phyloP scores from a whole-genome alignment of 2,888 invertebrate genomes.

The Phlogophora meticulosa region DNA sequence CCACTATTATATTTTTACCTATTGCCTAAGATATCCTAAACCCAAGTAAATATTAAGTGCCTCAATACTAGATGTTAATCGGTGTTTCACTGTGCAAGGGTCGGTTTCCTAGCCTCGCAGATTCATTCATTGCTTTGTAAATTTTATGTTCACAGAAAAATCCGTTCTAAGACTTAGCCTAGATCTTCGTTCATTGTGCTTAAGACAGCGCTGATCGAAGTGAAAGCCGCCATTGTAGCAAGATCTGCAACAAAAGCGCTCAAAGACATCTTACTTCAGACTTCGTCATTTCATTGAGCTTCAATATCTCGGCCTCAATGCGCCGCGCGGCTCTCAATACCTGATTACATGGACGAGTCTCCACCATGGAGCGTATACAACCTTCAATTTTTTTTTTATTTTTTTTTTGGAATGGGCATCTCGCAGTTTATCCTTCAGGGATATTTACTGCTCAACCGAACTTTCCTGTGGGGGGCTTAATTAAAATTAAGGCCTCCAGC shows the following conservation, averaged over 20 bases:
- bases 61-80: neutral
- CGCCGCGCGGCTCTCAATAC: constrained; percentile 4
- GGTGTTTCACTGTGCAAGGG: neutral
- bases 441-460: too few relatives aligned
- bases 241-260: constrained; percentile 42
- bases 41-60: neutral
- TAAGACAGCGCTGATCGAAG: constrained; percentile 30
- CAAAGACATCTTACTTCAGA: constrained; percentile 28
- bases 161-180: constrained; percentile 14
- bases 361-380: neutral
- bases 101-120: neutral
- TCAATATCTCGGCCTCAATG: constrained; percentile 27
- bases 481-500: too few relatives aligned
- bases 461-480: too few relatives aligned
- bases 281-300: constrained; percentile 40
- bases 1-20: too few relatives aligned
- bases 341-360: constrained; percentile 10
- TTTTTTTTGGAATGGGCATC: too few relatives aligned
- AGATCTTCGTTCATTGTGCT: constrained; percentile 41
- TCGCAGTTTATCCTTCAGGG: too few relatives aligned
- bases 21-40: too few relatives aligned
- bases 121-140: too few relatives aligned
- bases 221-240: constrained; percentile 47
- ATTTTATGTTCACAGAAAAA: constrained; percentile 9
- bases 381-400: too few relatives aligned